phyloP scores from a whole-genome alignment of 1,140 invertebrate species.

The Trialeurodes vaporariorum region DNA sequence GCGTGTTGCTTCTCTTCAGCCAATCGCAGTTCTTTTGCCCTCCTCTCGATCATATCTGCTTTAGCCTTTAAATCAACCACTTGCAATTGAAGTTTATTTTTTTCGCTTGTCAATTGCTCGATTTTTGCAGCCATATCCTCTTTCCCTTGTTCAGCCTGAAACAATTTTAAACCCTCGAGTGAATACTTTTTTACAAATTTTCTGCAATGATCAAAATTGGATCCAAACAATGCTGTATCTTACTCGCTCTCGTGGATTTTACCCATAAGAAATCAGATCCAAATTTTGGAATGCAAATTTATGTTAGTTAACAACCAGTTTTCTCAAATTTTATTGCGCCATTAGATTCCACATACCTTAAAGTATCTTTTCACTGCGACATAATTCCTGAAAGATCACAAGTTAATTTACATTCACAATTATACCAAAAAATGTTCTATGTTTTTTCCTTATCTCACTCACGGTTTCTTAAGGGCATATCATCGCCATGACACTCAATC shows the following conservation, averaged over 20 bases:
- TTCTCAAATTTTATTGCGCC: too few relatives aligned
- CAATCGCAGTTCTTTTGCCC: conserved; percentile 66
- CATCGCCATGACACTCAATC: too few relatives aligned
- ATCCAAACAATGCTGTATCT: too few relatives aligned
- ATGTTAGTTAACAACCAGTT: too few relatives aligned
- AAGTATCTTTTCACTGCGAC: background rate
- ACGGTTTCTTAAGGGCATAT: too few relatives aligned
- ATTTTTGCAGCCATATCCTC: conserved; percentile 51
- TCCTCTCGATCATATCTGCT: conserved; percentile 61
- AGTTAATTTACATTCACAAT: background rate
- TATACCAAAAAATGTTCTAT: too few relatives aligned
- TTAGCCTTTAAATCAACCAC: conserved; percentile 71
- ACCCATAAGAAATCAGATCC: too few relatives aligned
- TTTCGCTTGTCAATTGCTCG: conserved; percentile 50
- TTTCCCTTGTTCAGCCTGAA: conserved; percentile 51
- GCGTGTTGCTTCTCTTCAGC: conserved; percentile 83
- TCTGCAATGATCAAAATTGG: background rate
- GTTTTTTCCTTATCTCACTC: too few relatives aligned
- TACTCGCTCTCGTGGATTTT: too few relatives aligned
- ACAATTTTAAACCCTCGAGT: conserved; percentile 3
- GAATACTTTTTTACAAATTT: background rate
- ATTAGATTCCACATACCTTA: too few relatives aligned
- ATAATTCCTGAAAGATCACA: too few relatives aligned
- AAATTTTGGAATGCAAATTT: too few relatives aligned
- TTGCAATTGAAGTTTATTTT: conserved; percentile 59